Percentiles rank a stretch among this genome's conserved stretches.
phyloP scores from a whole-genome alignment of 2,113 vertebrate species.

The Arenaria interpres region DNA sequence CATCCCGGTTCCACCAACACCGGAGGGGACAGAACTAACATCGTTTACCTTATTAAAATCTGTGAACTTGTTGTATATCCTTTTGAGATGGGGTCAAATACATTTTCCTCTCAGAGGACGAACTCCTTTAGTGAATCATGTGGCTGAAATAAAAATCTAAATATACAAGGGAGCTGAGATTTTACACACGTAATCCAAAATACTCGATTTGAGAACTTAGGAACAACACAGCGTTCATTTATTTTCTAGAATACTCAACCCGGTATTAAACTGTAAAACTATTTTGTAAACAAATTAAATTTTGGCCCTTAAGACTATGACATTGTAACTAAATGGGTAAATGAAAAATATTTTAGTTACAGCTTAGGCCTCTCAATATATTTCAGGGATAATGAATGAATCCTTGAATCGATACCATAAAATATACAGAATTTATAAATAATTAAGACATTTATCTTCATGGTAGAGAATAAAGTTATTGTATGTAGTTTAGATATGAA shows the following conservation, averaged over 20 bases:
- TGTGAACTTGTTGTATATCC: conserved; percentile 40
- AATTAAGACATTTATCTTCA: conserved; percentile 75
- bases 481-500: conserved; percentile 66
- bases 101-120: conserved; percentile 48
- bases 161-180: not conserved
- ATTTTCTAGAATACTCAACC: conserved; percentile 6
- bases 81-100: conserved; percentile 48
- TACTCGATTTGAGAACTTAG: conserved; percentile 1
- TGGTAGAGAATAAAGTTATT: conserved; percentile 66
- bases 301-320: conserved; percentile 37
- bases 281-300: conserved; percentile 43
- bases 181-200: not conserved
- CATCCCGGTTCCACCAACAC: conserved; percentile 21
- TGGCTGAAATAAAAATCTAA: conserved; percentile 44
- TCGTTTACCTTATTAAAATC: conserved; percentile 68
- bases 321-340: conserved; percentile 66
- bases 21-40: conserved; percentile 48
- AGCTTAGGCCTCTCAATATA: conserved; percentile 52
- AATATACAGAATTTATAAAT: conserved; percentile 72
- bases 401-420: conserved; percentile 60
- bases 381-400: conserved; percentile 69
- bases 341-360: conserved; percentile 72
- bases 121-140: conserved; percentile 24
- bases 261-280: conserved; percentile 5
- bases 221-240: conserved; percentile 18